Conservation (phyloP, 2,888 invertebrate species). For the Hecatera dysodea region DNA sequence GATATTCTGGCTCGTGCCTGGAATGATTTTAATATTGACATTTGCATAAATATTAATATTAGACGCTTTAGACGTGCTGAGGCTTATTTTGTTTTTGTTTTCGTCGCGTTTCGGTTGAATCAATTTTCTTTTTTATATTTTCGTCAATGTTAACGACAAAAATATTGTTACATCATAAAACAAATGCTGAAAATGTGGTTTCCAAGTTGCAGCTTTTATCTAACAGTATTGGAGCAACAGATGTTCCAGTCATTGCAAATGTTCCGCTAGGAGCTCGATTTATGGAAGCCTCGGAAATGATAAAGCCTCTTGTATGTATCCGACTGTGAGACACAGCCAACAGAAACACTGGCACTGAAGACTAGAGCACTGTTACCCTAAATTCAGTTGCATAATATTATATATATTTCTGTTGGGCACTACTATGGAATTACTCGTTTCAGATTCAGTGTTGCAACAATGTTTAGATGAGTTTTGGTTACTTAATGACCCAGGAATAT, state of each 20-base stretch:
- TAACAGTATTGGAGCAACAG: constrained; percentile 52
- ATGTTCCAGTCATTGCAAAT: constrained; percentile 56
- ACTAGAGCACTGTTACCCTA: constrained; percentile 29
- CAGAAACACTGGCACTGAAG: constrained; percentile 27
- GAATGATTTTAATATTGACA: constrained; percentile 67
- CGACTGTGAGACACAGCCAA: constrained; percentile 31
- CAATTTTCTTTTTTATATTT: constrained; percentile 21
- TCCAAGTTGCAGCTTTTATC: constrained; percentile 34
- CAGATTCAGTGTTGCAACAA: constrained; percentile 10
- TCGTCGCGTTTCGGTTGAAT: constrained; percentile 26
- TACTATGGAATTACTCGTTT: constrained; percentile 7
- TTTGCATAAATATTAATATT: constrained; percentile 67
- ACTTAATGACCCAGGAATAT: background rate
- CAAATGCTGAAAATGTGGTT: constrained; percentile 31
- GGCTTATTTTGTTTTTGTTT: constrained; percentile 42
- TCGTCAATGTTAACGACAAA: background rate
- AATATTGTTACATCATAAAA: background rate
- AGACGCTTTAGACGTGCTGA: constrained; percentile 36
- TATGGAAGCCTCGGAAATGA: constrained; percentile 59
- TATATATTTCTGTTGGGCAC: constrained; percentile 1
- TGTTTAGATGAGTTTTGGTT: constrained; percentile 1
- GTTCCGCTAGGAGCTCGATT: constrained; percentile 53
- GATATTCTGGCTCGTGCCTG: constrained; percentile 68
- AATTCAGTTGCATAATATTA: constrained; percentile 21
- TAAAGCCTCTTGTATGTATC: constrained; percentile 55